A percentile compares a stretch with the other conserved stretches of the same genome.
Evolutionary conservation across 2,113 vertebrate genomes (phyloP).

Genomic region (Aegotheles bennettii): DNA sequence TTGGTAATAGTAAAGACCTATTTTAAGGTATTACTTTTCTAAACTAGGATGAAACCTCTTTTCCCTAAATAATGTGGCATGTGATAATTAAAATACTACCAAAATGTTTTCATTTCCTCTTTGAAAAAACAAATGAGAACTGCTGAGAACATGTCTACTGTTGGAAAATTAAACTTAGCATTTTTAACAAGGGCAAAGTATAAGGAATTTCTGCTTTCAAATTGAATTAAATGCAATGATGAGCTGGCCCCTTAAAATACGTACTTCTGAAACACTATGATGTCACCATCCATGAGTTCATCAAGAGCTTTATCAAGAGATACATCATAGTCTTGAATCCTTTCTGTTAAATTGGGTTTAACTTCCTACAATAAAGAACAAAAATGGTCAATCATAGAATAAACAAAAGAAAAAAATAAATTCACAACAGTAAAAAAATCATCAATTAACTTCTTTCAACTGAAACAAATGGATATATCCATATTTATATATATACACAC

Average conservation of each 20-base stretch:
- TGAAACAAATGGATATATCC: not conserved
- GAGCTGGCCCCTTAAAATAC: conserved; percentile 12
- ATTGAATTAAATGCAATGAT: not conserved
- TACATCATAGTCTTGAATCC: conserved; percentile 98
- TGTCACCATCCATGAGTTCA: conserved; percentile 99
- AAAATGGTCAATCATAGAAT: not conserved
- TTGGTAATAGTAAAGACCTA: not conserved
- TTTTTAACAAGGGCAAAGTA: not conserved
- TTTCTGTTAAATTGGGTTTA: conserved; percentile 99
- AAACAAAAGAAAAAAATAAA: not conserved
- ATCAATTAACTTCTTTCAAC: not conserved
- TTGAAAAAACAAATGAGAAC: not conserved
- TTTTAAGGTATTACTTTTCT: not conserved
- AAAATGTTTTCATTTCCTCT: not conserved
- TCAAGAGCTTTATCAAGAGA: conserved; percentile 99
- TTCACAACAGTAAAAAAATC: not conserved
- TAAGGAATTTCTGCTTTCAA: not conserved
- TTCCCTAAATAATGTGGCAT: not conserved
- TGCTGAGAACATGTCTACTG: not conserved
- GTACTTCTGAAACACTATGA: conserved; percentile 99
- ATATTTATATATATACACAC: too few species aligned
- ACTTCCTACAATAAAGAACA: conserved; percentile 85
- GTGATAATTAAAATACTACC: not conserved
- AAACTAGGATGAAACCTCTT: not conserved
- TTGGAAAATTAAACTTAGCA: not conserved